Evolutionary conservation across 2,113 vertebrate species (phyloP).

Genomic region (Eonycteris spelaea): DNA sequence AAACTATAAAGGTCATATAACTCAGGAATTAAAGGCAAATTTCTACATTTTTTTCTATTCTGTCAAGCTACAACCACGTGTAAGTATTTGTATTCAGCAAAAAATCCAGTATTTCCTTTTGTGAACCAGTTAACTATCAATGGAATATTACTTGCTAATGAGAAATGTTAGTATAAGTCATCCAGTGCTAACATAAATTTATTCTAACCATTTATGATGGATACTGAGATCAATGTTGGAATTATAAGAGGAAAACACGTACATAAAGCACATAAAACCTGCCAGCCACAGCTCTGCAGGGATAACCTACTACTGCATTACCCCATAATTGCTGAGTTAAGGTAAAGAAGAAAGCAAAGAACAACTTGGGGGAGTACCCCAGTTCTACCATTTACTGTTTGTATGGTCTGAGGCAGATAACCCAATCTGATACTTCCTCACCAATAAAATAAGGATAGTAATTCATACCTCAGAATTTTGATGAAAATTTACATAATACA

Average conservation of each 20-base stretch:
- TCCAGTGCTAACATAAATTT: neutral
- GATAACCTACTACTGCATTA: neutral
- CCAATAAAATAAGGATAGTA: neutral
- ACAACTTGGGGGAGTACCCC: neutral
- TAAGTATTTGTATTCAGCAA: slow-evolving; percentile 7
- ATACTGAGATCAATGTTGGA: neutral
- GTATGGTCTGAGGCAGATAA: neutral
- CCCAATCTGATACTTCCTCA: neutral
- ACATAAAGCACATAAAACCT: neutral
- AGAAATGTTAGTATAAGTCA: neutral
- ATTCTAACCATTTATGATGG: neutral
- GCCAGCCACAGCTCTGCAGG: neutral
- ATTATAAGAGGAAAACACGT: neutral
- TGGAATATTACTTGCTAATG: neutral
- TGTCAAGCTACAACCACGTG: neutral
- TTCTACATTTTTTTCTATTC: neutral
- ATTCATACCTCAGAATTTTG: neutral
- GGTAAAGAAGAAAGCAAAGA: neutral
- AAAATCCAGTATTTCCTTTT: neutral
- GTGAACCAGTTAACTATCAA: neutral
- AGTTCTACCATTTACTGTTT: neutral
- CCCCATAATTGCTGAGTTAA: neutral
- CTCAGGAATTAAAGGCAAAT: neutral
- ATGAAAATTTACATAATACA: neutral
- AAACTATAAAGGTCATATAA: neutral